phyloP scores from a whole-genome alignment of 2,888 invertebrate species.

The Cremastinae sp. region DNA sequence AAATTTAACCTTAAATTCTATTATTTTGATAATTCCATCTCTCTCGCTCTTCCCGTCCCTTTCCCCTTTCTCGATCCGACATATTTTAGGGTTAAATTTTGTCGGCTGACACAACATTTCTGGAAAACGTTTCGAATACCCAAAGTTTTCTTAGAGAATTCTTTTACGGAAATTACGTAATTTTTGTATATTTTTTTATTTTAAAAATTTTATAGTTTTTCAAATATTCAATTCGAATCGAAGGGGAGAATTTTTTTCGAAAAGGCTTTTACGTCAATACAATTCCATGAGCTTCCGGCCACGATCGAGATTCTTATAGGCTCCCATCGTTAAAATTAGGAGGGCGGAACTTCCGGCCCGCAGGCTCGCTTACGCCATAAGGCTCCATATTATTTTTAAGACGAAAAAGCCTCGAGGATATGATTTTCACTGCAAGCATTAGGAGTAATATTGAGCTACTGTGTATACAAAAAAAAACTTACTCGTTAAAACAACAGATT shows the following conservation, averaged over 20 bases:
- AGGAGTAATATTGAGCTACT: constrained; percentile 7
- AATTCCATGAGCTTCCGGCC: constrained; percentile 48
- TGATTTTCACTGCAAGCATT: constrained; percentile 6
- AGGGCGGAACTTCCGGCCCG: constrained; percentile 56
- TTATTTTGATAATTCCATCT: constrained; percentile 47
- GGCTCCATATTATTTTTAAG: constrained; percentile 30
- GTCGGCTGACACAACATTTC: constrained; percentile 41
- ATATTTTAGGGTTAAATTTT: constrained; percentile 38
- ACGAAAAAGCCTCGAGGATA: constrained; percentile 25
- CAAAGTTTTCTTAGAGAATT: too few relatives aligned
- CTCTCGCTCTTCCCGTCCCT: neutral
- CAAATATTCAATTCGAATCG: constrained; percentile 30
- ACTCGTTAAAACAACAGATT: constrained; percentile 28
- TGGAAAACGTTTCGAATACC: neutral
- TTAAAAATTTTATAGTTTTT: neutral
- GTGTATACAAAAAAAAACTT: constrained; percentile 23
- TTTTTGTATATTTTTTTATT: too few relatives aligned
- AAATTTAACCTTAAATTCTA: constrained; percentile 56
- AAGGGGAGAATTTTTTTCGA: constrained; percentile 21
- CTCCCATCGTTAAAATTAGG: constrained; percentile 13
- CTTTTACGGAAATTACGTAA: too few relatives aligned
- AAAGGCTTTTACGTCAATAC: constrained; percentile 11
- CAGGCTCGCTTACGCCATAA: constrained; percentile 25
- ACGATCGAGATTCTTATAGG: constrained; percentile 48
- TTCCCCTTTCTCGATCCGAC: neutral